Evolutionary conservation across 2,888 invertebrate species (phyloP).

Genomic region (Phragmatobia fuliginosa): DNA sequence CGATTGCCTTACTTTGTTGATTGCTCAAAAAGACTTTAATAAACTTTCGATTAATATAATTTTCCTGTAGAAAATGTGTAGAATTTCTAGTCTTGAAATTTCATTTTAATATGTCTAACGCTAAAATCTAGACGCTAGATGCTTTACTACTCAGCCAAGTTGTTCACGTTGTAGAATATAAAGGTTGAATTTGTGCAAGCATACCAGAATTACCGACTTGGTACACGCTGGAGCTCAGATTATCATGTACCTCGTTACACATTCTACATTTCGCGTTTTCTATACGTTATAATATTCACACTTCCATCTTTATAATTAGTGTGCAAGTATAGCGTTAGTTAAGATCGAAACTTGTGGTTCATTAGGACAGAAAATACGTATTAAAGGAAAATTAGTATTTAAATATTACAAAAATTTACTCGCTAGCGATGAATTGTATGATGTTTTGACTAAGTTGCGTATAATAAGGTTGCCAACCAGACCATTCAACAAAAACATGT

Average conservation of each 20-base stretch:
- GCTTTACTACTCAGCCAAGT: constrained; percentile 20
- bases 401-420: no score
- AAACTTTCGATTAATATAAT: constrained; percentile 33
- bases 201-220: constrained; percentile 12
- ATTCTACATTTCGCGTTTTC: constrained; percentile 56
- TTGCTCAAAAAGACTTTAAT: constrained; percentile 37
- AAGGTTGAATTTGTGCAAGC: constrained; percentile 21
- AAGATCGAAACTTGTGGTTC: constrained; percentile 72
- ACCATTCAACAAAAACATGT: constrained; percentile 36
- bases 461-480: constrained; percentile 70
- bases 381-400: no score
- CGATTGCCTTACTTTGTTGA: constrained; percentile 46
- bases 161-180: constrained; percentile 32
- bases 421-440: not conserved
- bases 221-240: constrained; percentile 41
- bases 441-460: constrained; percentile 11
- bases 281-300: constrained; percentile 54
- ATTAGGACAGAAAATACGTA: no score
- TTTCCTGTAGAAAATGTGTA: constrained; percentile 8
- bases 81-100: constrained; percentile 39
- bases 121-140: constrained; percentile 16
- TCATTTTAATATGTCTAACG: constrained; percentile 44
- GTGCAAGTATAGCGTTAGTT: constrained; percentile 66
- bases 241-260: constrained; percentile 51
- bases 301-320: constrained; percentile 74